Evolutionary conservation across 1,140 invertebrate species (phyloP), one percentile per base, ranked within the genome.

Genomic region (Magallana gigas): DNA sequence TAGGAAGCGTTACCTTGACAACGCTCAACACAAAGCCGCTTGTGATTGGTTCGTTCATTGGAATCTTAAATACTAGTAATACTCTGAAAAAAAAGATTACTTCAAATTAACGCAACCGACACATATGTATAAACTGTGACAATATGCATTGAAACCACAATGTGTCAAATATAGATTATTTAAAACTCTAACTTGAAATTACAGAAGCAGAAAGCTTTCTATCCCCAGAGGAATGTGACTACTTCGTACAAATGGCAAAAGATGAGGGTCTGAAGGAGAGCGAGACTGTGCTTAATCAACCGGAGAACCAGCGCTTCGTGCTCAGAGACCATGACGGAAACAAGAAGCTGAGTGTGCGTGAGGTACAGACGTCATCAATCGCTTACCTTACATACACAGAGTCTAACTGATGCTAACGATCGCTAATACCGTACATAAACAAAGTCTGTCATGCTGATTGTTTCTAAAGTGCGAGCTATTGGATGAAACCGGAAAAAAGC

Each of bases 131-230:
- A 48, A 48, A 48, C 1, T 48, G 36, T 48, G 36, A 48, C 36
- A 23, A 23, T 23, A 48, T 48, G 36, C 5, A 5, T 48, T 48
- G 36, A 5, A 48, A 4, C 36, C 36, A 48, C 5, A 48, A 48
- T 48, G 36, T 48, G 5, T 48, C 36, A 48, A 48, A 48, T 48
- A 48, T 5, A 48, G 36, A 48, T 48, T 48, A 48, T 48, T 48
- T 48, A 48, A 48, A 48, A 48, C 23, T 12, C 29, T 76, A 9
- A 0, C 23, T 76, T 71, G 8, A 8, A 48, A 8, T 71, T 76
- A 76, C 85, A 86, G 85, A 86, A 29, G 71, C 71, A 11, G 62
- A 64, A 12, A 76, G 36, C 16, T 86, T 86, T 86, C 23, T 86
- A 29, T 57, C 85, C 7, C 12, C n/a, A 7, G 68, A 86, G 62